These are phyloP conservation scores for Drosophila pegasa DNA, from an alignment of 2,888 invertebrate genomes.

Conservation along the genomic window DNA sequence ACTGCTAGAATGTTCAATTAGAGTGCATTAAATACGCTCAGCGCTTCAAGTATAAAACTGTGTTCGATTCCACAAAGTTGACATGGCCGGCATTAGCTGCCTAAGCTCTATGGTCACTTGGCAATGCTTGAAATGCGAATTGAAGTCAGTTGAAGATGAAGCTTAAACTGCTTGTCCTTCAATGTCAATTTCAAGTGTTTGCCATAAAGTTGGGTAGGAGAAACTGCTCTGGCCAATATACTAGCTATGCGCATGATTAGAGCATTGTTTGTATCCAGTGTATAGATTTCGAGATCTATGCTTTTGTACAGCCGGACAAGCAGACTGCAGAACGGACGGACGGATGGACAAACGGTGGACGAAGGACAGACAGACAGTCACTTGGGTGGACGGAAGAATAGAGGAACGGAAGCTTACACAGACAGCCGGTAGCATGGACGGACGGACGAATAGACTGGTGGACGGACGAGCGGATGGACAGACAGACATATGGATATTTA, in stretches of 20 bases:
- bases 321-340: too few relatives aligned
- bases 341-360: too few relatives aligned
- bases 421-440: too few relatives aligned
- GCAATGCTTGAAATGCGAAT: not conserved
- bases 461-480: too few relatives aligned
- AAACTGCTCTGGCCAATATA: not conserved
- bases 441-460: too few relatives aligned
- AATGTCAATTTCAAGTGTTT: not conserved
- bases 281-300: too few relatives aligned
- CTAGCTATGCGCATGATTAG: not conserved
- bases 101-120: conserved; percentile 1
- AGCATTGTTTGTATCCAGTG: too few relatives aligned
- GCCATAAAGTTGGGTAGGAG: not conserved
- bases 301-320: too few relatives aligned
- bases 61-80: not conserved
- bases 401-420: too few relatives aligned
- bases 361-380: too few relatives aligned
- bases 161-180: not conserved
- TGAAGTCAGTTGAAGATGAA: not conserved
- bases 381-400: too few relatives aligned
- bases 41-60: not conserved
- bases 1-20: conserved; percentile 13
- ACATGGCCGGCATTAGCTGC: not conserved
- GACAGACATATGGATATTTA: not conserved
- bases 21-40: not conserved